Conservation (phyloP, 2,888 invertebrate genomes). For the Drosophila planitibia region DNA sequence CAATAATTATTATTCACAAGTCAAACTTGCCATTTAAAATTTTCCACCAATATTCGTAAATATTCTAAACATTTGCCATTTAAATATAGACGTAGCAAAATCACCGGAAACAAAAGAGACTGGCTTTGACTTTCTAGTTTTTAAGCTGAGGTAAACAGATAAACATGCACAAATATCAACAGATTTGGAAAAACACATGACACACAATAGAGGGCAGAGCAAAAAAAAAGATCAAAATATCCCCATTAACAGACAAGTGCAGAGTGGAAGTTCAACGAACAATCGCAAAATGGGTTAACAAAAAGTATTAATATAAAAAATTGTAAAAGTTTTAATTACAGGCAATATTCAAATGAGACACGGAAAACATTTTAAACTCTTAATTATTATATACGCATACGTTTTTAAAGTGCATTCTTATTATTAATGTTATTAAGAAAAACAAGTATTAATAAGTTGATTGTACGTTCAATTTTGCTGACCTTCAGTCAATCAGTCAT, state of each 20-base stretch:
- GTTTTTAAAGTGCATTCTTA: slow-evolving; percentile 41
- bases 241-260: slow-evolving; percentile 6
- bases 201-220: slow-evolving; percentile 1
- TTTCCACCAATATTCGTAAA: slow-evolving; percentile 1
- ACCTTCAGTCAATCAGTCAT: slow-evolving; percentile 75
- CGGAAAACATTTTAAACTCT: slow-evolving; percentile 3
- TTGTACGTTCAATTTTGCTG: slow-evolving; percentile 75
- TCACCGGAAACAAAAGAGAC: slow-evolving; percentile 39
- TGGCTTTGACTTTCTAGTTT: slow-evolving; percentile 47
- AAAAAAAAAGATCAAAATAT: slow-evolving; percentile 18
- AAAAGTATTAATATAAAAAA: neutral
- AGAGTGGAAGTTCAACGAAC: slow-evolving; percentile 60
- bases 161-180: slow-evolving; percentile 3
- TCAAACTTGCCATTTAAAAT: neutral
- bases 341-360: slow-evolving; percentile 6
- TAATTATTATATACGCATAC: slow-evolving; percentile 11
- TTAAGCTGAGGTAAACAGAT: slow-evolving; percentile 28
- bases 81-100: slow-evolving; percentile 23
- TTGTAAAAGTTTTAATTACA: slow-evolving; percentile 1
- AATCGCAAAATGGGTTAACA: slow-evolving; percentile 24
- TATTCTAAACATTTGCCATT: slow-evolving; percentile 16
- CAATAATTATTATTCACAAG: neutral
- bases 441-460: slow-evolving; percentile 70
- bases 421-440: slow-evolving; percentile 21
- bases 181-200: slow-evolving; percentile 13